Conservation (phyloP, 2,888 invertebrate species). For the Cephus spinipes region DNA sequence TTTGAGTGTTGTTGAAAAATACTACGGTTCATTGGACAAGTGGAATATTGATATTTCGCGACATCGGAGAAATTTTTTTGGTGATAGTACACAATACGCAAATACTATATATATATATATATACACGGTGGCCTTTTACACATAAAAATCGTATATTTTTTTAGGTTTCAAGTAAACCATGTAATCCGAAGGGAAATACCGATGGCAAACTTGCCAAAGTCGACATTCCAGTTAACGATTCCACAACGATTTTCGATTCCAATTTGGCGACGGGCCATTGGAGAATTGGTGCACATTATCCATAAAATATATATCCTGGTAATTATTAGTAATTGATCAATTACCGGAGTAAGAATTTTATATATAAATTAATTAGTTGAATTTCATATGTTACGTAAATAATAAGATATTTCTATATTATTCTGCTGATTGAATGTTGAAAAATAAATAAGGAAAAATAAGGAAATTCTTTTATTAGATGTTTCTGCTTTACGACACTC, state of each 20-base stretch:
- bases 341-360: not conserved
- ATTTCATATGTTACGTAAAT: not conserved
- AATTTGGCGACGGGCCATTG: not conserved
- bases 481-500: not conserved
- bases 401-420: not conserved
- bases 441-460: not conserved
- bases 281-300: not conserved
- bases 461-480: not conserved
- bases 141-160: not conserved
- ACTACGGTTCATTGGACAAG: no score
- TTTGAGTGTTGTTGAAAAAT: not conserved
- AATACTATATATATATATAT: not conserved
- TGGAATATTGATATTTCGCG: not conserved
- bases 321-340: not conserved
- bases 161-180: not conserved
- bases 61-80: not conserved
- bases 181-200: not conserved
- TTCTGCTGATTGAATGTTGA: not conserved
- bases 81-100: not conserved
- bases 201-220: not conserved
- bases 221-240: not conserved
- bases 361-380: not conserved
- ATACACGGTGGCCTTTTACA: not conserved
- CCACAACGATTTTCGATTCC: not conserved
- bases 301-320: not conserved